phyloP scores from a whole-genome alignment of 1,140 invertebrate genomes.

The Cydia pomonella region DNA sequence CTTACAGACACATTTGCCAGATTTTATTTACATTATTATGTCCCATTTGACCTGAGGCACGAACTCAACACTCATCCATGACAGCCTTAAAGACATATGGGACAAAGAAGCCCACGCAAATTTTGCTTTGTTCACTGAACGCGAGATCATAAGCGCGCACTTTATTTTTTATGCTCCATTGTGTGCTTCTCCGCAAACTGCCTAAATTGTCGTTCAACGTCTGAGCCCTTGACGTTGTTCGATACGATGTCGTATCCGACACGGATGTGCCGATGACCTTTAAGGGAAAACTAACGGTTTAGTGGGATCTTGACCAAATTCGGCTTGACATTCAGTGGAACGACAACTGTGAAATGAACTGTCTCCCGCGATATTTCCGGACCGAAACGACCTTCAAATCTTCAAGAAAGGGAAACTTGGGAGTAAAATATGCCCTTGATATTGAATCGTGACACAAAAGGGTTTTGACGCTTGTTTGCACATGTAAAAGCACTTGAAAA shows the following conservation, averaged over 20 bases:
- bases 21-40: constrained; percentile 5
- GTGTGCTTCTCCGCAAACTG: constrained; percentile 17
- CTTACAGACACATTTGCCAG: not conserved
- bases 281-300: not conserved
- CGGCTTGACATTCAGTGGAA: too few species aligned
- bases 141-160: constrained; percentile 17
- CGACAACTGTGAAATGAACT: too few species aligned
- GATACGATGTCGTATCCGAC: not conserved
- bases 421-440: too few species aligned
- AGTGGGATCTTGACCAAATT: not conserved
- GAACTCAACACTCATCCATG: not conserved
- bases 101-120: not conserved
- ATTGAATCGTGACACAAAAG: too few species aligned
- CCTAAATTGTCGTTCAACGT: not conserved
- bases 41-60: not conserved
- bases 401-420: too few species aligned
- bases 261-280: not conserved
- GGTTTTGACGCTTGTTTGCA: too few species aligned
- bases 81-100: not conserved
- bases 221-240: not conserved
- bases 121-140: not conserved
- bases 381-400: too few species aligned
- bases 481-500: too few species aligned
- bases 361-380: too few species aligned
- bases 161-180: constrained; percentile 31